Base-by-base conservation (phyloP, 2,888 invertebrate species). In the Leptarthrus brevirostris region DNA sequence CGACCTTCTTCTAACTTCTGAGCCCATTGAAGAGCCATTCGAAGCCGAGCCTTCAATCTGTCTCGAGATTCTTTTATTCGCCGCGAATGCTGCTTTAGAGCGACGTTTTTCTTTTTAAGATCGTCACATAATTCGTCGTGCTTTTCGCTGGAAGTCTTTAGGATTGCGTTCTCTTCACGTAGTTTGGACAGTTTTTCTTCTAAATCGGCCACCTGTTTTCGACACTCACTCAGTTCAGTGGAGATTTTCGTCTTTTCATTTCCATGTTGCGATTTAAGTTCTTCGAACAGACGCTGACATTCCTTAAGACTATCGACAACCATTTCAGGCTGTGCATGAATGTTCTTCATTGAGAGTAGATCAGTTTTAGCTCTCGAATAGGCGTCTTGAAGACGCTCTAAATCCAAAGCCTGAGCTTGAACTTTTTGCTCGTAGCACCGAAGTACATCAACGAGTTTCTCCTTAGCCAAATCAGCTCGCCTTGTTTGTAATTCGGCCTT, bases 211-310 rank as follows among this genome's bases (percentile, higher is more conserved):
- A 77, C 76, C 3, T 76, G 74, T 44, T 77, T 72, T 16, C 72
- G 74, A 1, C 80, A 66, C 5, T 80, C 79, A 3, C 72, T 75
- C 10, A 80, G 72, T 40, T 79, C 80, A 1, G 77, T 86, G 1
- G 83, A 83, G 53, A 91, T 84, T 69, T 89, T 88, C n/a, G 86
- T 86, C 53, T 88, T 89, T 76, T 94, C 94, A 78, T 87, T 87
- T 56, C 89, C 88, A 80, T 93, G 93, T 75, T 93, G 91, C 34
- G 86, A 85, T 80, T 92, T 93, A 1, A 94, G 82, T 79, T 94
- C 92, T 82, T 93, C 93, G 77, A 93, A 87, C 79, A 93, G 86
- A 72, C 90, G 86, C 81, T 91, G 92, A 79, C 93, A 93, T 80
- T 93, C 92, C 58, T 91, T 90, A 0, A 93, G 87, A 1, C 91